phyloP scores from a whole-genome alignment of 2,888 invertebrate species.

The Ichneumon xanthorius region DNA sequence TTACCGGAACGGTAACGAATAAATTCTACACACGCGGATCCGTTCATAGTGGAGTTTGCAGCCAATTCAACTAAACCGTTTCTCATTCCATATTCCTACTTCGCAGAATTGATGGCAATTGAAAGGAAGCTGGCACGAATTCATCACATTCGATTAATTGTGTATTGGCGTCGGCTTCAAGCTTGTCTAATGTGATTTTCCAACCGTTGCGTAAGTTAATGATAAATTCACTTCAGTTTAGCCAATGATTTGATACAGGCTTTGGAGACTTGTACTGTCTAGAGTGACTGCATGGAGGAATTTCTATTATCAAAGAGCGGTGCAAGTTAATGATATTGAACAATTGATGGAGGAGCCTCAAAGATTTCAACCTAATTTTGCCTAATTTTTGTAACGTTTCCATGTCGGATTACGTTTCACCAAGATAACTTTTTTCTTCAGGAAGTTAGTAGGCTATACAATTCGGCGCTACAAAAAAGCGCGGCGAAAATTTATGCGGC shows the following conservation, averaged over 20 bases:
- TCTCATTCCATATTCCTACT: not conserved
- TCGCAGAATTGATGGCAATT: not conserved
- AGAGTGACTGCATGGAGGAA: not conserved
- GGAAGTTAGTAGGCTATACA: too few relatives aligned
- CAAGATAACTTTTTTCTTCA: too few relatives aligned
- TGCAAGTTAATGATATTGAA: not conserved
- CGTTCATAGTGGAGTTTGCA: not conserved
- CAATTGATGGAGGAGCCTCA: too few relatives aligned
- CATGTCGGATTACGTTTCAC: too few relatives aligned
- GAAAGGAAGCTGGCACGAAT: not conserved
- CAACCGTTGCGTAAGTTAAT: too few relatives aligned
- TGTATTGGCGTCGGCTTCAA: not conserved
- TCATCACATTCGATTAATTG: not conserved
- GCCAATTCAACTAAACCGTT: not conserved
- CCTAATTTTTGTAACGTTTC: too few relatives aligned
- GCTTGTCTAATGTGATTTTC: not conserved
- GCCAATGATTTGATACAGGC: not conserved
- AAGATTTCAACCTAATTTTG: too few relatives aligned
- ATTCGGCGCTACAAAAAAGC: not conserved
- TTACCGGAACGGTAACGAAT: not conserved
- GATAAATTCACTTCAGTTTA: not conserved
- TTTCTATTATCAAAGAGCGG: not conserved
- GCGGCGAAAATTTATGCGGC: constrained; percentile 22
- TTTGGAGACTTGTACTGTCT: not conserved
- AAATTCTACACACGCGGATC: not conserved